Evolutionary conservation across 1,140 invertebrate species (phyloP).

Genomic region (Macrostomum lignano): DNA sequence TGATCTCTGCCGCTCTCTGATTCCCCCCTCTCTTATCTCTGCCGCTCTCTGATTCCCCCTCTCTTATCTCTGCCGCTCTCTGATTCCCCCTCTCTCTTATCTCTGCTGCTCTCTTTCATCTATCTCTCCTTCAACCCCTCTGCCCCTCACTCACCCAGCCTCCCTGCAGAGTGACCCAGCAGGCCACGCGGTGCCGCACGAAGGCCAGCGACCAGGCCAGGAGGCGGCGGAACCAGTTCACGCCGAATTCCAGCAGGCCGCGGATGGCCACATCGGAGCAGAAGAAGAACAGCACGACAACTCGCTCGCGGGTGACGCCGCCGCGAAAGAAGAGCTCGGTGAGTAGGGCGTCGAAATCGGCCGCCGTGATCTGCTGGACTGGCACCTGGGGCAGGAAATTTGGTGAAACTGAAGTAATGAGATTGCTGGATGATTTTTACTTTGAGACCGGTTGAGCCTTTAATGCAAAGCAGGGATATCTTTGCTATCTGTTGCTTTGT

Average conservation of each 20-base stretch:
- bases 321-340: constrained; percentile 11
- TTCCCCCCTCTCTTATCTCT: too few relatives aligned
- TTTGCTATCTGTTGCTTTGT: constrained; percentile 7
- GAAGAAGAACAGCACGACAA: constrained; percentile 27
- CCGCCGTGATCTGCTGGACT: constrained; percentile 8
- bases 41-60: too few relatives aligned
- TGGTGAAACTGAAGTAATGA: constrained; percentile 1
- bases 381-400: constrained; percentile 10
- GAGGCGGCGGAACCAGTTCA: constrained; percentile 12
- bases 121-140: too few relatives aligned
- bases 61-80: too few relatives aligned
- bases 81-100: too few relatives aligned
- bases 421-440: neutral
- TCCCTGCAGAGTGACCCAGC: constrained; percentile 16
- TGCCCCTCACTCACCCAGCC: too few relatives aligned
- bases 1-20: too few relatives aligned
- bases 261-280: constrained; percentile 24
- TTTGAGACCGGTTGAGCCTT: neutral
- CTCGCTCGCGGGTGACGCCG: constrained; percentile 18
- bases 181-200: constrained; percentile 14
- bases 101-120: too few relatives aligned
- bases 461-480: neutral
- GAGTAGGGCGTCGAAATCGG: constrained; percentile 12
- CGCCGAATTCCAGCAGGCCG: constrained; percentile 9
- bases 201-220: constrained; percentile 17